These are phyloP conservation scores for Acrocephalus scirpaceus DNA, from an alignment of 2,797 vertebrate genomes.

Conservation along the genomic window DNA sequence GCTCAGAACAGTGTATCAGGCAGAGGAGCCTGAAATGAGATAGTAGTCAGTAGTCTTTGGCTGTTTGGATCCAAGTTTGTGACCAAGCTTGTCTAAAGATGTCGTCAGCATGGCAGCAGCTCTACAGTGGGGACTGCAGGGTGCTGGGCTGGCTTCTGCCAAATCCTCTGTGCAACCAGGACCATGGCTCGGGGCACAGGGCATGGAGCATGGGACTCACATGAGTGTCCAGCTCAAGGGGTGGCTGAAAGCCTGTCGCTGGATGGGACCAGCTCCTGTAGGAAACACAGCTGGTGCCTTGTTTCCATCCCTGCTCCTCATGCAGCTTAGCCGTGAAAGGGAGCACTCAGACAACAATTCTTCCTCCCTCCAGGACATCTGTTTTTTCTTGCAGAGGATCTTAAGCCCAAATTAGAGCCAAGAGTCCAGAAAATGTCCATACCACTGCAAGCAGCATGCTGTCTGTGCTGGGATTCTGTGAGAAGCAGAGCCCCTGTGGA, in stretches of 20 bases:
- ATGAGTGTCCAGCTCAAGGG: neutral
- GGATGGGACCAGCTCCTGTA: neutral
- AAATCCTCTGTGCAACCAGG: accelerated
- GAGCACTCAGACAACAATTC: neutral
- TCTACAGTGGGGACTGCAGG: neutral
- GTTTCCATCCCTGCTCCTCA: neutral
- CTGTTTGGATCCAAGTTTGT: neutral
- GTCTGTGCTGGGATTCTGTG: neutral
- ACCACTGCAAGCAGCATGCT: neutral
- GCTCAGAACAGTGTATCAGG: neutral
- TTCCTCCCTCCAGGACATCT: neutral
- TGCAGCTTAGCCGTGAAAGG: neutral
- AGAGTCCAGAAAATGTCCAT: neutral
- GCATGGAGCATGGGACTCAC: accelerated
- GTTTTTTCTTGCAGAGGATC: neutral
- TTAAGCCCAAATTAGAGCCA: neutral
- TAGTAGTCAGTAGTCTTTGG: neutral
- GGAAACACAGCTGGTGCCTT: neutral
- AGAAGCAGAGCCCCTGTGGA: accelerated
- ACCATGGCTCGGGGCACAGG: accelerated
- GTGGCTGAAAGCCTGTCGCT: accelerated
- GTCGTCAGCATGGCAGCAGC: neutral
- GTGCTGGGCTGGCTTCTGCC: neutral
- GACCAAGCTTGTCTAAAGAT: neutral
- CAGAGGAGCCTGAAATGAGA: neutral